Evolutionary conservation across 1,140 invertebrate genomes (phyloP), one percentile per base, ranked within the genome.

Genomic region (Drosophila tropicalis): DNA sequence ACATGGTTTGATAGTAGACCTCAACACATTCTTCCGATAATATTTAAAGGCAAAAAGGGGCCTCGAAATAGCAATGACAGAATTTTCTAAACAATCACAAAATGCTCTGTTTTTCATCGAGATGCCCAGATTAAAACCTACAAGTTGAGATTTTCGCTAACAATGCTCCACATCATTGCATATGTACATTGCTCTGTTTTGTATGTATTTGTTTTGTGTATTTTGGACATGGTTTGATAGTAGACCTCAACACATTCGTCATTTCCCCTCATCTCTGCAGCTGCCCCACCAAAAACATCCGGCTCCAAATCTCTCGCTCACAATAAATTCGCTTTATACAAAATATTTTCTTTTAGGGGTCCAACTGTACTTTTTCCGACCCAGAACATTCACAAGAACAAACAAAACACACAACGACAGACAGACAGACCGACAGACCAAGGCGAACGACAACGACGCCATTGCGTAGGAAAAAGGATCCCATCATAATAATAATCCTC

Each of bases 401-500:
- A 47, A 40, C 56, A 58, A 51, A 51, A 51, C 44, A 22, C 44
- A 39, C 40, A 68, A 41, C 47, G 56, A 34, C 29, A 6, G 29
- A 29, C 29, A 29, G 29, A 29, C 25, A 25, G 9, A 36, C 7
- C 34, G 34, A 36, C 34, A 2, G 34, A 36, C 34, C 34, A 36
- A 36, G 34, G 34, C 36, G 12, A 56, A 58, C 22, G 44, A 36
- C 34, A 10, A 39, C 51, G 54, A 57, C 67, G 69, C 51, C 65
- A 67, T 58, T 69, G 67, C 75, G 63, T 58, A 58, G 56, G 73
- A 77, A 66, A 76, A 80, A 87, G 84, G 84, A 87, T 87, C 84
- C 84, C 84, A 87, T 81, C 67, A 84, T 84, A 89, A 87, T 84
- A 89, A 87, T 90, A 87, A 87, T 84, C 84, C 84, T 87, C 84